Evolutionary conservation across 2,113 vertebrate species (phyloP), one percentile per base, ranked within the genome.

Genomic region (Hyaena hyaena): DNA sequence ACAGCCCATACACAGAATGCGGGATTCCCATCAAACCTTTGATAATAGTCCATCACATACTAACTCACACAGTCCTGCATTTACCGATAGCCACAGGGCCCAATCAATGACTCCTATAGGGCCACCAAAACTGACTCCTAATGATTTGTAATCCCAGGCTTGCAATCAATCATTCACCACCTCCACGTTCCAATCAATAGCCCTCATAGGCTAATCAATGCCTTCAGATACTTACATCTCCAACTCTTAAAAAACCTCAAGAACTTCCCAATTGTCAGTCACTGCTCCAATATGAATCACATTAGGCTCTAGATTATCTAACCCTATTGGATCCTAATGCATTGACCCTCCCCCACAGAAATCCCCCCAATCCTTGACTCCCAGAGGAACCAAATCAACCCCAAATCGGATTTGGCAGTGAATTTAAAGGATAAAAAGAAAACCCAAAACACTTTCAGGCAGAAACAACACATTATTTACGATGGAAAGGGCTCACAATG

Each of bases 371-470:
- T 84, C 66, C 19, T 90, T 74, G 39, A 81, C 26, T 81, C 26
- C 19, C 55, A 90, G 39, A 90, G 16, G 74, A 97, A 68, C 33
- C 33, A 66, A 90, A 63, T 24, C 31, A 80, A 85, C 11, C 35
- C 24, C 66, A 86, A 69, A 81, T 39, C 45, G 50, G 81, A 43
- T 87, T 68, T 93, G 74, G 21, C 39, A 66, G 10, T 97, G 58
- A 93, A 81, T 68, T 81, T 66, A 89, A 93, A 95, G 24, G 33
- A 66, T 66, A 69, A 88, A 66, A 95, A 68, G 39, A 74, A 97
- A 97, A 82, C 6, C 31, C 88, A 35, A 77, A 94, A 71, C 4
- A 69, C 43, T 79, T 71, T 35, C 77, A 83, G 43, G n/a, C 4
- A 93, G 68, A 97, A 95, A 71, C 31, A 61, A 45, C 19, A 45